Evolutionary conservation across 2,888 invertebrate species (phyloP).

Genomic region (Drosophila tripunctata): DNA sequence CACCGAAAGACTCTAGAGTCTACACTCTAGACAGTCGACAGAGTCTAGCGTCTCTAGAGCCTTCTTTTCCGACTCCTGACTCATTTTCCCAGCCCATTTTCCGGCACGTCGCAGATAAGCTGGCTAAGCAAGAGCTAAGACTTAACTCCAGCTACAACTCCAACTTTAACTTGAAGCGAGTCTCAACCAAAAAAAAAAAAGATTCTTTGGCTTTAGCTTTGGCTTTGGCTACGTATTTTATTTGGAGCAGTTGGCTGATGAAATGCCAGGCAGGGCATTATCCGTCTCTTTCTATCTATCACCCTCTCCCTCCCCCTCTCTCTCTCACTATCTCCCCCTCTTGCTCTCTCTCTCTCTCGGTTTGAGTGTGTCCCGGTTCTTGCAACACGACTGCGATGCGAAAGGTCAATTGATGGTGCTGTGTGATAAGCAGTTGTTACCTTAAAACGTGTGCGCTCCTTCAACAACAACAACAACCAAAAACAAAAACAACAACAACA

Average conservation of each 20-base stretch:
- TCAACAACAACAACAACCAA: slow-evolving; percentile 24
- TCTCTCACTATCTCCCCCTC: background rate
- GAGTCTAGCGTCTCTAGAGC: background rate
- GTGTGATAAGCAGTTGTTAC: slow-evolving; percentile 75
- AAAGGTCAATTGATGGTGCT: slow-evolving; percentile 79
- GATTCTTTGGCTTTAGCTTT: slow-evolving; percentile 2
- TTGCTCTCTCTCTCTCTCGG: background rate
- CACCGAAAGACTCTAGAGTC: background rate
- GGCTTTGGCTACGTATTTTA: slow-evolving; percentile 67
- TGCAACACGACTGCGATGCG: slow-evolving; percentile 69
- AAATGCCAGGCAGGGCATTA: slow-evolving; percentile 44
- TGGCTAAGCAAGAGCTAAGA: slow-evolving; percentile 2
- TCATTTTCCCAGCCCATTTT: slow-evolving; percentile 67
- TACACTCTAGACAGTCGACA: background rate
- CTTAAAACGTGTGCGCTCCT: slow-evolving; percentile 71
- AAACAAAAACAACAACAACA: slow-evolving; percentile 25
- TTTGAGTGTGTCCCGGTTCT: background rate
- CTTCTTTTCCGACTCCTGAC: slow-evolving; percentile 17
- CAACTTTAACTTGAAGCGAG: slow-evolving; percentile 2
- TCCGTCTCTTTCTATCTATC: background rate
- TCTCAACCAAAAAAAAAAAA: background rate
- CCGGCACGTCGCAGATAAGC: slow-evolving; percentile 70
- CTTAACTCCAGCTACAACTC: slow-evolving; percentile 10
- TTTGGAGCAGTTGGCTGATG: slow-evolving; percentile 73
- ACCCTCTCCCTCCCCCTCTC: background rate